phyloP scores from a whole-genome alignment of 2,888 invertebrate genomes.

The Euclidia mi region DNA sequence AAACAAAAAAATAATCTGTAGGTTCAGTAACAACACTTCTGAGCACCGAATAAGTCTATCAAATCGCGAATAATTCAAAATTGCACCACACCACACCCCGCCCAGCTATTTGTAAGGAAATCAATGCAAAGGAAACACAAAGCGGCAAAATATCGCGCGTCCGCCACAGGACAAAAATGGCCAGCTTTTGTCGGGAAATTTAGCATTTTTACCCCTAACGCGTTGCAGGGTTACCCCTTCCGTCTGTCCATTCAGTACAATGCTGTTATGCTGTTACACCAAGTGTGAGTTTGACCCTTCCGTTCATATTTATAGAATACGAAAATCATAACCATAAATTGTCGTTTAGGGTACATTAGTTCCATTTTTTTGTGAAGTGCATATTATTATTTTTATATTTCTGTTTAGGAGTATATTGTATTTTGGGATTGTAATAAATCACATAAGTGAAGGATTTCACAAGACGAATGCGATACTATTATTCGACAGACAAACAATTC shows the following conservation, averaged over 20 bases:
- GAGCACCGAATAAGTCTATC: too few species aligned
- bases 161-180: conserved; percentile 81
- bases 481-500: too few species aligned
- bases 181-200: conserved; percentile 79
- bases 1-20: too few species aligned
- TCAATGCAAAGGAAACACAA: conserved; percentile 84
- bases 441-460: too few species aligned
- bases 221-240: conserved; percentile 67
- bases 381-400: conserved; percentile 5
- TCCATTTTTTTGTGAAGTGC: conserved; percentile 59
- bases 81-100: conserved; percentile 58
- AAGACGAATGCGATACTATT: too few species aligned
- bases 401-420: neutral
- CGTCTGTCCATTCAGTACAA: conserved; percentile 76
- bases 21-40: too few species aligned
- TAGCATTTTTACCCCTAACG: conserved; percentile 70
- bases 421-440: too few species aligned
- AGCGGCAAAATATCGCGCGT: conserved; percentile 83
- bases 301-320: conserved; percentile 80
- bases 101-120: conserved; percentile 80
- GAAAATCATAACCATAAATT: conserved; percentile 82
- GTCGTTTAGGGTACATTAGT: conserved; percentile 83
- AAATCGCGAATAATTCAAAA: conserved; percentile 20
- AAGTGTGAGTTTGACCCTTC: conserved; percentile 82
- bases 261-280: conserved; percentile 80